Base-by-base conservation (phyloP, 2,888 invertebrate species). In the Lumbricus terrestris region DNA sequence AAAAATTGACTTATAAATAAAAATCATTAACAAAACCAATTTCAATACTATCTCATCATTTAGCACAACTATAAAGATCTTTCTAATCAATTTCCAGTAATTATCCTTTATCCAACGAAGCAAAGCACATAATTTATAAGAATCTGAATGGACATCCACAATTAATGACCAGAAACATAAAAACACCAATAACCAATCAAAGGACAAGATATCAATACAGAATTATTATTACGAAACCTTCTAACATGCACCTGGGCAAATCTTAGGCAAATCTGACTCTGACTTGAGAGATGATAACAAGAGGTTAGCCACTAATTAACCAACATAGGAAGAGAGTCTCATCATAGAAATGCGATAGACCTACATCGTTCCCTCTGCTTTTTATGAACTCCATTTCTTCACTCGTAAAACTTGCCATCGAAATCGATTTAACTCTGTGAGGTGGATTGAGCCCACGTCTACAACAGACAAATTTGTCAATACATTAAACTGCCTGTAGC, bases 361-460 rank as follows among this genome's bases (percentile, higher is more conserved):
- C 93, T 94, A 96, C 96, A 94, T 98, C 98, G 95, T 99, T 99
- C 93, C 99, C 99, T 95, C 97, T 97, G 92, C 96, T 96, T 95
- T 97, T 97, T 93, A 99, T 96, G 94, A 97, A 97, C 94, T 98
- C 98, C 94, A 99, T 97, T 96, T 99, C 99, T 93, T 99, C 99
- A 93, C 97, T 96, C 91, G 97, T 97, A 95, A 99, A 99, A 93
- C 98, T 98, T 92, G 99, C 98, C 98, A 99, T 99, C 82, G 98
- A 98, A 94, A 99, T 98, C 90, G 99, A 99, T 96, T 99, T 99
- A 92, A 99, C 98, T 92, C 99, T 96, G 95, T 99, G 99, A 93
- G 99, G 99, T 92, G 99, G 99, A 94, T 98, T 99, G 92, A 99
- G 96, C 90, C 99, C 99, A 54, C 90, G 90, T 38, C 90, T 90